A percentile compares a stretch with the other conserved stretches of the same genome.
phyloP scores from a whole-genome alignment of 2,888 invertebrate genomes.

The Idaea dimidiata region DNA sequence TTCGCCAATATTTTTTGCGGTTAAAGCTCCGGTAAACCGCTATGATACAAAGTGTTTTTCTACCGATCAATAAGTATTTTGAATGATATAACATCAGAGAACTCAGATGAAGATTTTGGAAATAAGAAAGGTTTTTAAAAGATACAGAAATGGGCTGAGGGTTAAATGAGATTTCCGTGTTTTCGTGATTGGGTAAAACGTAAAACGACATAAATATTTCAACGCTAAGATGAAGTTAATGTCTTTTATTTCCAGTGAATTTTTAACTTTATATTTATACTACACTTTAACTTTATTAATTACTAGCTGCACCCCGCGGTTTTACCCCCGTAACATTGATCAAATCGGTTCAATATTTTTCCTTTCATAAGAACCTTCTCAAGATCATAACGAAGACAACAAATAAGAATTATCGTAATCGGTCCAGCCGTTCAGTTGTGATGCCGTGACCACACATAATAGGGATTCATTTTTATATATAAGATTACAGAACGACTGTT shows the following conservation, averaged over 20 bases:
- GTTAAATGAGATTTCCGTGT: conserved; percentile 44
- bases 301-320: no score
- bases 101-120: conserved; percentile 44
- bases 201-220: conserved; percentile 18
- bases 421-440: no score
- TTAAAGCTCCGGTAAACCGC: conserved; percentile 60
- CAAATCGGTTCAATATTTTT: no score
- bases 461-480: no score
- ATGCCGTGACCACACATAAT: no score
- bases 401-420: no score
- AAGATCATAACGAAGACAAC: no score
- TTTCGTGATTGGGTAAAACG: conserved; percentile 37
- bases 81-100: conserved; percentile 49
- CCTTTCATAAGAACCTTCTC: no score
- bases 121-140: conserved; percentile 42
- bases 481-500: no score
- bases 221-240: not conserved
- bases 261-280: not conserved
- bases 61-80: conserved; percentile 56
- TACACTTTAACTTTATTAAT: not conserved
- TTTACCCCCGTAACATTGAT: no score
- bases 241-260: not conserved
- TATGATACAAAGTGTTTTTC: conserved; percentile 64
- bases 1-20: conserved; percentile 70
- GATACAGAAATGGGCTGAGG: conserved; percentile 42